A percentile compares a stretch with the other conserved stretches of the same genome.
Evolutionary conservation across 2,888 invertebrate genomes (phyloP).

Genomic region (Amphipoea oculea): DNA sequence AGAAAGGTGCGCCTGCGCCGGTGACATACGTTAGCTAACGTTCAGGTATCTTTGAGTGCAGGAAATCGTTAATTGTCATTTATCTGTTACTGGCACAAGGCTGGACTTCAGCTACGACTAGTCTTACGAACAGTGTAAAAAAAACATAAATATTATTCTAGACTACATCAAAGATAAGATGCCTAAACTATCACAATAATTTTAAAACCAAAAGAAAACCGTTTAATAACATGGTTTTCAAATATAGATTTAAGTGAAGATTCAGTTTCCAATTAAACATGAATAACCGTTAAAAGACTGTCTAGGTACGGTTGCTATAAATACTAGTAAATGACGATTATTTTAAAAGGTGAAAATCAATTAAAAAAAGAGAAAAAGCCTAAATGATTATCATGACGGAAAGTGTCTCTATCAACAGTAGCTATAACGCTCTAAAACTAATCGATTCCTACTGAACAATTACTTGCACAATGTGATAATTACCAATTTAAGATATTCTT

Average conservation of each 20-base stretch:
- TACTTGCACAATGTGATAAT: slow-evolving; percentile 7
- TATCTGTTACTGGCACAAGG: slow-evolving; percentile 66
- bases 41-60: slow-evolving; percentile 59
- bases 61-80: slow-evolving; percentile 69
- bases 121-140: slow-evolving; percentile 12
- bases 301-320: background rate
- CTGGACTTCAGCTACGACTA: slow-evolving; percentile 45
- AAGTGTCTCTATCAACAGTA: background rate
- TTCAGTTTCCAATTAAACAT: slow-evolving; percentile 10
- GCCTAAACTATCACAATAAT: background rate
- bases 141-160: slow-evolving; percentile 2
- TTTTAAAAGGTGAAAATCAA: background rate
- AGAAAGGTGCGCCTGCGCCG: slow-evolving; percentile 56
- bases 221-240: background rate
- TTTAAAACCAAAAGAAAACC: background rate
- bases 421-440: background rate
- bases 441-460: slow-evolving; percentile 3
- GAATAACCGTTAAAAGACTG: background rate
- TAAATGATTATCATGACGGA: background rate
- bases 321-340: background rate
- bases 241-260: background rate
- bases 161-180: background rate
- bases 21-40: slow-evolving; percentile 58
- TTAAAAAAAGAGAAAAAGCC: background rate
- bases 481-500: slow-evolving; percentile 1